Conservation (phyloP, 2,113 vertebrate species). For the Antennarius striatus region DNA sequence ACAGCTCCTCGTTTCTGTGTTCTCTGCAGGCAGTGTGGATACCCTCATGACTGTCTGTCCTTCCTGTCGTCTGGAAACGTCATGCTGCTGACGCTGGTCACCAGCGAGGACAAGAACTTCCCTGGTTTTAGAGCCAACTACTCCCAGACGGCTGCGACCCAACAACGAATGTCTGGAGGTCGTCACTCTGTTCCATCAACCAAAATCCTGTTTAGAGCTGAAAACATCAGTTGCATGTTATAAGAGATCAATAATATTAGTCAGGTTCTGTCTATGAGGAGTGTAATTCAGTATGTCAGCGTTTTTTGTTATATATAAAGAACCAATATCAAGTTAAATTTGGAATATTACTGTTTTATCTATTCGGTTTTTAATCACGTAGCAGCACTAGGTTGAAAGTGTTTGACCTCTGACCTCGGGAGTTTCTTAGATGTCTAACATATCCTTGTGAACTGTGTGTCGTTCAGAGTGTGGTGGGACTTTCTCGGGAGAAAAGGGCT, state of each 20-base stretch:
- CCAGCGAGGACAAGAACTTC: constrained; percentile 83
- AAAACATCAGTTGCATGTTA: too few species aligned
- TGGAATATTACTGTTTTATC: too few species aligned
- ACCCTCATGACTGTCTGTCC: constrained; percentile 83
- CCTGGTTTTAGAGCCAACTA: constrained; percentile 88
- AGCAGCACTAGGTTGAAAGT: too few species aligned
- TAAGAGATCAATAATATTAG: too few species aligned
- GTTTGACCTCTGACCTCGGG: neutral
- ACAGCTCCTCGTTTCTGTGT: neutral
- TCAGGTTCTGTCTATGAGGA: too few species aligned
- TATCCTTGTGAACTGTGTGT: neutral
- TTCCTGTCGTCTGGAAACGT: constrained; percentile 92
- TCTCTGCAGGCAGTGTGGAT: constrained; percentile 85
- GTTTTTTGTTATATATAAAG: too few species aligned
- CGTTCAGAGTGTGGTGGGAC: constrained; percentile 84
- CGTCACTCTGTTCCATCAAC: too few species aligned
- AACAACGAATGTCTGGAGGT: constrained; percentile 49
- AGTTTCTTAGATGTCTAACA: neutral
- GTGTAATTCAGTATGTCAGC: too few species aligned
- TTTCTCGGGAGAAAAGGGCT: constrained; percentile 75
- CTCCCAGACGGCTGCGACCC: constrained; percentile 82
- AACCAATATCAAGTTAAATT: too few species aligned
- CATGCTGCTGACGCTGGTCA: constrained; percentile 86
- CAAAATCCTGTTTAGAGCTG: neutral
- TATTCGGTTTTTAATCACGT: too few species aligned